Conservation (phyloP, 2,113 vertebrate species). For the Pteruthius melanotis region DNA sequence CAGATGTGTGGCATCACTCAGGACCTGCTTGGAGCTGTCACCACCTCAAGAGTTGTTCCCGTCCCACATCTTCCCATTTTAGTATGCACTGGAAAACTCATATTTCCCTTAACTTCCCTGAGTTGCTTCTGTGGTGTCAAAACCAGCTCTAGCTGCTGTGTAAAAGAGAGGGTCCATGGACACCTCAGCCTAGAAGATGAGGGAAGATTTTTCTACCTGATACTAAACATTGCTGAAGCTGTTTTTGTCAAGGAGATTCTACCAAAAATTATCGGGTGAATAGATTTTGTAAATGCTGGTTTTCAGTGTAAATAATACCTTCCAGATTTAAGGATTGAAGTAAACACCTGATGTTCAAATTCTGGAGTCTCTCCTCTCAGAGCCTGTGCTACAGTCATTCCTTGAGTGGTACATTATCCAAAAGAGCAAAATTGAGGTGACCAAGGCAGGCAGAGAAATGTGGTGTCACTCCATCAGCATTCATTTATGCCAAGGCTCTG, state of each 20-base stretch:
- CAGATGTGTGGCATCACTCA: background rate
- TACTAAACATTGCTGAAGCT: background rate
- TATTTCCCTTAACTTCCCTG: background rate
- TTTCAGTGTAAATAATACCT: background rate
- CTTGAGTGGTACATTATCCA: background rate
- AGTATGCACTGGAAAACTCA: accelerated
- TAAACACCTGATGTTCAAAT: background rate
- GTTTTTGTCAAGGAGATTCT: background rate
- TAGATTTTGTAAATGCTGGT: background rate
- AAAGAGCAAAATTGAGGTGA: constrained; percentile 42
- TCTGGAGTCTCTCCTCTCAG: background rate
- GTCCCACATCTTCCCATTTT: background rate
- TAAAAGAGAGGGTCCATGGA: background rate
- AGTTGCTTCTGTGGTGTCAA: background rate
- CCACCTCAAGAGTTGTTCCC: background rate
- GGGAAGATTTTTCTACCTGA: background rate
- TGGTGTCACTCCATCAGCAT: background rate
- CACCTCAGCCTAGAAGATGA: background rate
- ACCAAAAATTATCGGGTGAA: background rate
- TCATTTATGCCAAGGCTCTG: constrained; percentile 11
- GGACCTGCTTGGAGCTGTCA: background rate
- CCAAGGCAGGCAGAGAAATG: background rate
- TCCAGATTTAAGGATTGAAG: background rate
- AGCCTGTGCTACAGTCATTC: background rate
- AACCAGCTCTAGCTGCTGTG: background rate